Evolutionary conservation across 1,140 invertebrate species (phyloP), one percentile per base, ranked within the genome.

Genomic region (Cydia fagiglandana): DNA sequence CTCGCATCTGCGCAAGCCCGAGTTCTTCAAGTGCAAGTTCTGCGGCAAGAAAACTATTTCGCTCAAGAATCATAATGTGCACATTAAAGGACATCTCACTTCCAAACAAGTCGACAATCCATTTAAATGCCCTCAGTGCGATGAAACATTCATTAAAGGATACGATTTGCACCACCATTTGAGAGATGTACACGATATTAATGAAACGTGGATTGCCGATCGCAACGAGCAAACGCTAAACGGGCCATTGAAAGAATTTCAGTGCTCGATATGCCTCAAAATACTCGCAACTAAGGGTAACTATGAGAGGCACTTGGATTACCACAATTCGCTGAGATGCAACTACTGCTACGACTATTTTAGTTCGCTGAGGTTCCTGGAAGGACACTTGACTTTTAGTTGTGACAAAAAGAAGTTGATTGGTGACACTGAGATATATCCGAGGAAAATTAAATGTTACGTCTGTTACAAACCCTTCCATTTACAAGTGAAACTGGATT

Each of bases 291-390:
- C 85, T 73, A 90, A 92, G 77, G 89, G 88, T 15, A 93, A 92
- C 76, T 94, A 86, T 73, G 87, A 93, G 64, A 80, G 91, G 34
- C 93, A 94, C 76, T 81, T 94, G 34, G 90, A 93, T 73, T 93
- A 91, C 74, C 93, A 94, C 80, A 94, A 94, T 70, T 86, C 89
- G 0, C 80, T 93, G 7, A 79, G 92, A 24, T 94, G 93, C 83
- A 94, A 93, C 80, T 94, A 94, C 76, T 94, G 93, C 75, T 93
- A 91, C 61, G 88, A 93, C 41, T 93, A 91, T 78, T 94, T 94
- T 78, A 90, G 86, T 75, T 82, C 85, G 5, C 82, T 86, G n/a
- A 80, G 85, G 20, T 93, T 93, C 80, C 78, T 93, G 15, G 91
- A 93, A 77, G 92, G 91, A 0, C 93, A 94, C 78, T 76, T 93